Evolutionary conservation across 2,113 vertebrate species (phyloP), one percentile per base, ranked within the genome.

Genomic region (Cyrtonyx montezumae): DNA sequence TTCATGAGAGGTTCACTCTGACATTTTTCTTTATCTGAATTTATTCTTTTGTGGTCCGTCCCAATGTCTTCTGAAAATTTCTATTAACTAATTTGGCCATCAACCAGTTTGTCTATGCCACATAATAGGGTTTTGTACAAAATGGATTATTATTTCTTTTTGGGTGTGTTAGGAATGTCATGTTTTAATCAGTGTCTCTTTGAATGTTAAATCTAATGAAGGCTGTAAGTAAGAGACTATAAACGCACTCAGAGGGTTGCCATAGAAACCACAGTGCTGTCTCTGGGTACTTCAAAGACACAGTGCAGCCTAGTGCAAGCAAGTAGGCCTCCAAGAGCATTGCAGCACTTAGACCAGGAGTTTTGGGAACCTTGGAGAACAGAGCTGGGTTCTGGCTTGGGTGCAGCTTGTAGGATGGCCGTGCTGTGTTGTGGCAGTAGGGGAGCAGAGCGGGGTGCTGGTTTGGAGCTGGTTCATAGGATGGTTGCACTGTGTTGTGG

Each of bases 121-220:
- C 86, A 87, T 96, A 97, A 97, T 91, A 94, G 92, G 91, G 88
- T 95, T 97, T 96, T 96, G 96, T 94, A 94, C 85, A 96, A 96
- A 98, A 97, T 48, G 75, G 79, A 88, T 96, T 53, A 53, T 53
- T 53, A 53, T 53, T 97, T 97, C 97, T 97, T 97, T 97, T 97
- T 97, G 5, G 2, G 65, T 90, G 87, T 67, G 65, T 94, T 97
- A 86, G 92, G 95, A 97, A 97, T 97, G 96, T 97, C 97, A 95
- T 96, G 94, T 98, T 98, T 96, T 98, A 98, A 98, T 98, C 97
- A 98, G 95, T 97, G 96, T 95, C 97, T 97, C 94, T 97, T 95
- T 97, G 94, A 97, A 95, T 63, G 76, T 95, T 96, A 95, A 56
- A 94, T 96, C 95, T 96, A 97, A 97, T 96, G 97, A 97, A 97